Evolutionary conservation across 2,888 invertebrate species (phyloP).

Genomic region (Alviniconcha strummeri): DNA sequence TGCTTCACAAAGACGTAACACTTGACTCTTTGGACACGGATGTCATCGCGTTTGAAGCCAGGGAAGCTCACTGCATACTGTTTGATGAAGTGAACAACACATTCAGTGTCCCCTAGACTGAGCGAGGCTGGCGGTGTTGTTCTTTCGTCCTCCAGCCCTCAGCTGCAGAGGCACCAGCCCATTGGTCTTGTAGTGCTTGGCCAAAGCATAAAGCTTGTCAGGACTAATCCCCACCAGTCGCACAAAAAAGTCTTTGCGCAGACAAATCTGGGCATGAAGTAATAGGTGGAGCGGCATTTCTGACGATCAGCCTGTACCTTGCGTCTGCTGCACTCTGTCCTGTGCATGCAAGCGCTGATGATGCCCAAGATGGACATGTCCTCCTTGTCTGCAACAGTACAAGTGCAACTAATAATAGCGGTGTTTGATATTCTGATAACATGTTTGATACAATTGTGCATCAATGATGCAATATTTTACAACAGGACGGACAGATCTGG

Average conservation of each 20-base stretch:
- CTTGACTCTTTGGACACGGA: not conserved
- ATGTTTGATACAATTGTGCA: not conserved
- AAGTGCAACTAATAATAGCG: no score
- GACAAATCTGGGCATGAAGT: no score
- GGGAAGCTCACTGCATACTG: conserved; percentile 37
- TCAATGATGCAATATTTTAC: no score
- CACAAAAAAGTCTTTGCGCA: not conserved
- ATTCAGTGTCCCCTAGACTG: conserved; percentile 24
- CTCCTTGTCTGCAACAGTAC: no score
- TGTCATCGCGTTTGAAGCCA: conserved; percentile 5
- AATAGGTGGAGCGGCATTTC: no score
- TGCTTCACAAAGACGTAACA: no score
- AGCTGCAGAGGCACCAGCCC: conserved; percentile 14
- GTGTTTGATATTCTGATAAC: no score
- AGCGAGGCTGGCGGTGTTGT: conserved; percentile 27
- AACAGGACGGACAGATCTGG: no score
- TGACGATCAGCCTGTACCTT: no score
- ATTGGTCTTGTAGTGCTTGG: conserved; percentile 31
- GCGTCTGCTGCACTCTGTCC: not conserved
- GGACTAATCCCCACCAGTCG: not conserved
- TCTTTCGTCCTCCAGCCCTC: conserved; percentile 29
- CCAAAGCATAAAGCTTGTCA: conserved; percentile 19
- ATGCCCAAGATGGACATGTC: no score
- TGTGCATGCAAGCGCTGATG: no score
- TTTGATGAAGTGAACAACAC: conserved; percentile 34